Percentiles rank a stretch among this genome's conserved stretches.
Conservation (phyloP, 2,113 vertebrate genomes). For the Lathamus discolor region DNA sequence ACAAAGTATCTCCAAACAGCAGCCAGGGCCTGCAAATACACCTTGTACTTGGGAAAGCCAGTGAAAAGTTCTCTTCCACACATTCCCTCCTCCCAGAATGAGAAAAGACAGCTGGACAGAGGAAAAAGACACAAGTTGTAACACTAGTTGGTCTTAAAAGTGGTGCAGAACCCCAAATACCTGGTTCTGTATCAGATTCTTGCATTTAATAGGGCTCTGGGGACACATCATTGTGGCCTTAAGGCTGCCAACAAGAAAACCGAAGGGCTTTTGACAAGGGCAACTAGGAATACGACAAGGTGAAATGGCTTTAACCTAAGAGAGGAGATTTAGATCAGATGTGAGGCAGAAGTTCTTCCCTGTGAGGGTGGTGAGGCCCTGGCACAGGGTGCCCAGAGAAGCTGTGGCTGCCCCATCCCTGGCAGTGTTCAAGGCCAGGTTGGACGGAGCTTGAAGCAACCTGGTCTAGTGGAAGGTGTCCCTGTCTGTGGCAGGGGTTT, state of each 20-base stretch:
- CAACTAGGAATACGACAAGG: neutral
- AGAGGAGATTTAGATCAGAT: neutral
- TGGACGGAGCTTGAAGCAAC: neutral
- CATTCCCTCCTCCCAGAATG: neutral
- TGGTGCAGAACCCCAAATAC: neutral
- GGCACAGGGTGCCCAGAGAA: neutral
- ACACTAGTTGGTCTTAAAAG: neutral
- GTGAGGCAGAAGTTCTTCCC: neutral
- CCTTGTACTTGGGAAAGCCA: fast-evolving
- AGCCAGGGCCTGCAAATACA: neutral
- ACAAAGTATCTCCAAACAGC: neutral
- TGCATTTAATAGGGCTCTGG: neutral
- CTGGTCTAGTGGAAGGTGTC: neutral
- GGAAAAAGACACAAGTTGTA: neutral
- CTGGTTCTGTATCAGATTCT: neutral
- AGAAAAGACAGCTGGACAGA: neutral
- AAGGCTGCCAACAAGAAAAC: neutral
- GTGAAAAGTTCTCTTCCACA: neutral
- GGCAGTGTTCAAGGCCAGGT: neutral
- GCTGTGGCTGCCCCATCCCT: neutral
- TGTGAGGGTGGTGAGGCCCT: neutral
- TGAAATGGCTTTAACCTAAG: neutral
- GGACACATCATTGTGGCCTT: neutral
- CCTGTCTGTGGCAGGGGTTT: neutral
- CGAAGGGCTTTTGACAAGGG: neutral